Base-by-base conservation (phyloP, 53 echinoderm and acorn worm species). In the Pentamera pediparva region DNA sequence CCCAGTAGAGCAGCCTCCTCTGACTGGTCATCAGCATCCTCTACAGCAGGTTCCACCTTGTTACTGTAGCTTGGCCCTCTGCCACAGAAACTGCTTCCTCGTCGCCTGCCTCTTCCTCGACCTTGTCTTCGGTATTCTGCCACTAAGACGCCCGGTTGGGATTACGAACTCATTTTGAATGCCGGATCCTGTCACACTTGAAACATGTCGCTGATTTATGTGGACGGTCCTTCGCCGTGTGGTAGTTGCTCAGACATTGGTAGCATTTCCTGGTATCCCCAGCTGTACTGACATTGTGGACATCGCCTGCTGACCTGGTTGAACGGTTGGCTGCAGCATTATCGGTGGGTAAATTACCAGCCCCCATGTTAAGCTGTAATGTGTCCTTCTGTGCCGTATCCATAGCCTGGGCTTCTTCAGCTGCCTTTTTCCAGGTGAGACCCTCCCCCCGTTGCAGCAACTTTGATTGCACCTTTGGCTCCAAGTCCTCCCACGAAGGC, bases 381-480 rank as follows among this genome's bases (percentile, higher is more conserved):
- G 48, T 72, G 59, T 84, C 84, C 20, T 69, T 56, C 15, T 59
- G 49, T 32, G 84, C 84, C 4, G 52, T 29, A 39, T 84, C 72
- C 61, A 84, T 61, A 6, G 84, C 78, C 2, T 59, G 31, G 29
- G 84, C 84, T 59, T 70, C 78, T 0, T 75, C 67, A 40, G 39
- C 25, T 18, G 82, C 82, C 32, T 57, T 20, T 62, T 56, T 69
- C 79, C 79, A 79, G 5, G 79, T 79, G 8, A 79, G 19, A 30
- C 40, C 54, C 38, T 79, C 65, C 21, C 70, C 79, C 47, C 54
- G 67, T 41, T 35, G 32, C 79, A 79, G 37, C 3, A 79, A 41
- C 39, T 69, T 79, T n/a, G 70, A 19, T 53, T 79, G 70, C 10
- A 79, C 27, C 11, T 24, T 15, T 17, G 0, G 50, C 61, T 47